phyloP scores from a whole-genome alignment of 1,140 invertebrate species.

The Drosophila sp. region DNA sequence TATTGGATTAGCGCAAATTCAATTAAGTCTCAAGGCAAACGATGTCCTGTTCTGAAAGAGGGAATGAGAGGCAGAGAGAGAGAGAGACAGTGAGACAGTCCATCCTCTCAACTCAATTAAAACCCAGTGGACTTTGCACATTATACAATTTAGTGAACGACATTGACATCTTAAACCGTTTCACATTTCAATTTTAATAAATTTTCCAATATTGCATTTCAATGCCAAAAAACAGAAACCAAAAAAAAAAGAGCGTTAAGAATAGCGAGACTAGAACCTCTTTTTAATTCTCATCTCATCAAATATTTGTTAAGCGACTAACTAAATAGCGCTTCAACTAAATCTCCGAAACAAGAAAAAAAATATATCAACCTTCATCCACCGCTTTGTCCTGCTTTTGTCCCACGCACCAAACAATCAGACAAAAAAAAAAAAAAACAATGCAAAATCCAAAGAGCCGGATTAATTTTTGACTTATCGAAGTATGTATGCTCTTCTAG shows the following conservation, averaged over 20 bases:
- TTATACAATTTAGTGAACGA: slow-evolving; percentile 45
- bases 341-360: slow-evolving; percentile 68
- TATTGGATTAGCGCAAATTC: slow-evolving; percentile 76
- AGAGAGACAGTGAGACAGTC: not conserved
- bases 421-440: not conserved
- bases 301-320: slow-evolving; percentile 66
- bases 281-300: slow-evolving; percentile 34
- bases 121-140: slow-evolving; percentile 39
- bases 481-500: not conserved
- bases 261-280: not conserved
- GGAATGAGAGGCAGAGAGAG: not conserved
- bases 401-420: not conserved
- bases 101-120: slow-evolving; percentile 63
- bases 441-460: not conserved
- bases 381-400: not conserved
- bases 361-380: slow-evolving; percentile 43
- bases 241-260: slow-evolving; percentile 8
- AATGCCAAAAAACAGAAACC: slow-evolving; percentile 24
- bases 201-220: slow-evolving; percentile 34
- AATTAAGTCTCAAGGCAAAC: slow-evolving; percentile 62
- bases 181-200: slow-evolving; percentile 31
- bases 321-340: slow-evolving; percentile 68
- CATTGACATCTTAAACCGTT: slow-evolving; percentile 26
- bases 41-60: slow-evolving; percentile 25
- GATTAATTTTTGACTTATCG: not conserved